Evolutionary conservation across 2,797 vertebrate species (phyloP).

Genomic region (Brachyrhaphis roseni): DNA sequence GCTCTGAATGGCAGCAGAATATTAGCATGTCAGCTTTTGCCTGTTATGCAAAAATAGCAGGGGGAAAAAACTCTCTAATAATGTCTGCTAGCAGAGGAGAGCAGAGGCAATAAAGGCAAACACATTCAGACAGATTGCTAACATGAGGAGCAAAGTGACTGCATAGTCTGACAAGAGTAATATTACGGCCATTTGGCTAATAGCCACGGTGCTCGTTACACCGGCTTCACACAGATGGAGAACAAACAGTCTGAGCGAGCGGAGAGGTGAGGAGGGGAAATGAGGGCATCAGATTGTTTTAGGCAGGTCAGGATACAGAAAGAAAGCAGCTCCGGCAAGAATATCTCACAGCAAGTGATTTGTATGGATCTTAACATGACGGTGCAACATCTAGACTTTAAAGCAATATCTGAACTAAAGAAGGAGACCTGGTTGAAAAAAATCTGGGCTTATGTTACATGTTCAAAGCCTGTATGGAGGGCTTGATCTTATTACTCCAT

Average conservation of each 20-base stretch:
- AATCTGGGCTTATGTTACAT: background rate
- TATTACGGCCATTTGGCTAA: conserved; percentile 71
- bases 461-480: background rate
- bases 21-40: conserved; percentile 45
- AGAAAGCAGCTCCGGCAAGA: conserved; percentile 1
- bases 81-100: conserved; percentile 33
- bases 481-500: background rate
- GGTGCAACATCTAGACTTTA: background rate
- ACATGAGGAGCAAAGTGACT: conserved; percentile 61
- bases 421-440: background rate
- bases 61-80: conserved; percentile 16
- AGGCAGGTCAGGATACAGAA: conserved; percentile 26
- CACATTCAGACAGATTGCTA: conserved; percentile 57
- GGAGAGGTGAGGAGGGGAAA: background rate
- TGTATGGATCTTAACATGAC: background rate
- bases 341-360: conserved; percentile 7
- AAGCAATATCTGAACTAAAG: background rate
- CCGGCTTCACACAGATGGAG: conserved; percentile 37
- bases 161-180: conserved; percentile 58
- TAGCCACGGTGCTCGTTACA: conserved; percentile 48
- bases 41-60: conserved; percentile 50
- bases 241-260: conserved; percentile 27
- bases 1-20: conserved; percentile 30
- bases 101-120: conserved; percentile 51
- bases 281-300: background rate